These are phyloP conservation scores for Zelleria hepariella DNA, from an alignment of 2,888 invertebrate genomes.

Conservation along the genomic window DNA sequence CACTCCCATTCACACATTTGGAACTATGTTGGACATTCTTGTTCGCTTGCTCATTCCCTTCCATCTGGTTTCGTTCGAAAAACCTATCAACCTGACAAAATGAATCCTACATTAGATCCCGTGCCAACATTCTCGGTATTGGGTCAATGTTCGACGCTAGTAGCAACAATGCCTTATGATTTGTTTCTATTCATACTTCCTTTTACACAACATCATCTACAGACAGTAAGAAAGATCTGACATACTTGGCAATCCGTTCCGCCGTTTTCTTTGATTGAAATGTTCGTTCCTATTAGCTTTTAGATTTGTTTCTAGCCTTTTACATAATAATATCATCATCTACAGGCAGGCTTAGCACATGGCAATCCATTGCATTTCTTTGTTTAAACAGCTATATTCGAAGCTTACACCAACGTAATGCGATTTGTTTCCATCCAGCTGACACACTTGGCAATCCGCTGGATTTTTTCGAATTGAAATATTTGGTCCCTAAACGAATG, in stretches of 20 bases:
- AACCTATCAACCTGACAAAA: neutral
- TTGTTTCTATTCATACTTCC: conserved; percentile 26
- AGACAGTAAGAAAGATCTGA: conserved; percentile 22
- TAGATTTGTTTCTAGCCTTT: no score
- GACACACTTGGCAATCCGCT: no score
- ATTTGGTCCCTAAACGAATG: no score
- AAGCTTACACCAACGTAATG: no score
- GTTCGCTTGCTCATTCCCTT: neutral
- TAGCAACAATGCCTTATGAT: no score
- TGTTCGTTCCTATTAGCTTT: no score
- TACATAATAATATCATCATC: no score
- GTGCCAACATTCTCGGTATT: conserved; percentile 13
- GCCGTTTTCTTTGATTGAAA: neutral
- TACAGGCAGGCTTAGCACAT: no score
- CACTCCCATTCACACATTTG: neutral
- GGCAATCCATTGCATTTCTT: no score
- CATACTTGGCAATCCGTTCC: conserved; percentile 45
- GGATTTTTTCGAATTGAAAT: no score
- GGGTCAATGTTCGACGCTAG: conserved; percentile 31
- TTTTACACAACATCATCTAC: conserved; percentile 11
- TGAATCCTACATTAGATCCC: neutral
- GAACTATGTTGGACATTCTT: neutral
- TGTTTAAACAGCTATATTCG: no score
- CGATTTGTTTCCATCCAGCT: no score
- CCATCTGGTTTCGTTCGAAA: neutral